A percentile compares a stretch with the other conserved stretches of the same genome.
These are phyloP conservation scores for Lytechinus pictus DNA, from an alignment of 35 echinoderm and acorn worm genomes.

Conservation along the genomic window DNA sequence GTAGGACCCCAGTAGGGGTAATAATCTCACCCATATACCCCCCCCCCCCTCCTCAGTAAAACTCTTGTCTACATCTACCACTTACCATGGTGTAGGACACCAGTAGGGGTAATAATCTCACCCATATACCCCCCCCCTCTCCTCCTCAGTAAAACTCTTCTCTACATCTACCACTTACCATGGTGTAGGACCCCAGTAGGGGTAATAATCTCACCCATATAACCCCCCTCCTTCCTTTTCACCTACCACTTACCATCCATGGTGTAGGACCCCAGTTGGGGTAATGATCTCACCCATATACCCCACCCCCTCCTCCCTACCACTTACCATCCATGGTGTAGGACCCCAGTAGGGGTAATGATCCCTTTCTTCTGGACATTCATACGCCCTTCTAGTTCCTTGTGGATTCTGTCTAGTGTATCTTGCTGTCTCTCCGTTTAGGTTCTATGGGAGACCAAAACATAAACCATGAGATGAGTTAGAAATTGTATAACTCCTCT, in stretches of 20 bases:
- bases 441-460: constrained; percentile 57
- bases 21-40: no score
- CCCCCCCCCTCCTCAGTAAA: no score
- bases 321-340: constrained; percentile 89
- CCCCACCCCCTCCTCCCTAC: not conserved
- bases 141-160: not conserved
- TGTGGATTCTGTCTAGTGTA: constrained; percentile 97
- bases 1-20: no score
- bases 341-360: constrained; percentile 98
- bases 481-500: no score
- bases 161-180: not conserved
- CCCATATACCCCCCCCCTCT: no score
- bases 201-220: no score
- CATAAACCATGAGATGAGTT: not conserved
- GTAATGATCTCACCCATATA: not conserved
- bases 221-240: no score
- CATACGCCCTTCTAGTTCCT: constrained; percentile 88
- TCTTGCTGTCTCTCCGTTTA: constrained; percentile 86
- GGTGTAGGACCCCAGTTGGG: constrained; percentile 40
- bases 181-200: not conserved
- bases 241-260: no score
- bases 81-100: no score
- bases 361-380: constrained; percentile 97
- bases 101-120: no score
- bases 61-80: no score